phyloP scores from a whole-genome alignment of 2,113 vertebrate species.

The Anguilla japonica region DNA sequence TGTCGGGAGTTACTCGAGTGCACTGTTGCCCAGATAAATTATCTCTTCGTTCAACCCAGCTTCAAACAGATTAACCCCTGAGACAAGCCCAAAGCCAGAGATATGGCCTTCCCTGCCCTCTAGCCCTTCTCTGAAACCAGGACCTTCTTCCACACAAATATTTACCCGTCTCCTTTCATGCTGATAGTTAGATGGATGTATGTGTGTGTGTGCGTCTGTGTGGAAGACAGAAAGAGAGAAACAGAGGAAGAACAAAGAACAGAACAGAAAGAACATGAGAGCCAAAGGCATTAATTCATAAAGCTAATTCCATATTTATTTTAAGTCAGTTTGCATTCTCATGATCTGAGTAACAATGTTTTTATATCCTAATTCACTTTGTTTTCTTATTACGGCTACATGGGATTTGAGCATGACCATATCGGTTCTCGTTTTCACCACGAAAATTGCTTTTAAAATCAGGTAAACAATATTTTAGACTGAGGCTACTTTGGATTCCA shows the following conservation, averaged over 20 bases:
- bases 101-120: background rate
- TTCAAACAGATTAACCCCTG: background rate
- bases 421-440: background rate
- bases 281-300: background rate
- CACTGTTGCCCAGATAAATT: background rate
- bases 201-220: background rate
- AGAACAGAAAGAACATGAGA: background rate
- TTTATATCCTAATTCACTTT: background rate
- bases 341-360: background rate
- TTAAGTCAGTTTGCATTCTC: background rate
- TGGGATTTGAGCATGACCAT: too few relatives aligned
- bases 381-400: background rate
- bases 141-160: background rate
- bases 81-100: background rate
- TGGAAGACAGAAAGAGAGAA: background rate
- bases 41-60: background rate
- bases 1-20: background rate
- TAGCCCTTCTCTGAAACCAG: background rate
- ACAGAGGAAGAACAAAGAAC: background rate
- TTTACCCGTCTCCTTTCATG: background rate
- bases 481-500: background rate
- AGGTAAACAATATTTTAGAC: background rate
- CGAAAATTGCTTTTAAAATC: background rate
- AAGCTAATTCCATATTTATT: background rate
- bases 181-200: background rate